Evolutionary conservation across 2,113 vertebrate species (phyloP).

Genomic region (Fukomys damarensis): DNA sequence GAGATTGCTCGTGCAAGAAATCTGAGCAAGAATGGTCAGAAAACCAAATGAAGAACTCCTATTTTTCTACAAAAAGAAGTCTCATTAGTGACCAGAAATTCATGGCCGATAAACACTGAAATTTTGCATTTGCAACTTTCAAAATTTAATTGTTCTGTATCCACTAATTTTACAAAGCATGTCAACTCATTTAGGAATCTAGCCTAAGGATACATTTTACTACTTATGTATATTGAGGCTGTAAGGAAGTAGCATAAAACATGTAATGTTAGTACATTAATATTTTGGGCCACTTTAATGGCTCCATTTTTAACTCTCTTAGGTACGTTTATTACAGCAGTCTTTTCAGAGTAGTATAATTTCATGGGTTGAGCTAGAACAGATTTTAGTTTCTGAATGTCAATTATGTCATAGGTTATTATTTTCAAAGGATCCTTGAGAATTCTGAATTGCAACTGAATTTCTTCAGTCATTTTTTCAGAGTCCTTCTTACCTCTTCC

Average conservation of each 20-base stretch:
- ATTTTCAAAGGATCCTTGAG: slow-evolving; percentile 66
- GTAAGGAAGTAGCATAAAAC: slow-evolving; percentile 69
- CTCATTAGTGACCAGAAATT: background rate
- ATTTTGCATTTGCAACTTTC: slow-evolving; percentile 44
- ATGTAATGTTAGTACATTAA: slow-evolving; percentile 73
- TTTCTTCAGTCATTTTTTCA: slow-evolving; percentile 40
- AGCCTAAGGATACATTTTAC: slow-evolving; percentile 63
- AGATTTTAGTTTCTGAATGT: slow-evolving; percentile 75
- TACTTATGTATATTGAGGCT: slow-evolving; percentile 55
- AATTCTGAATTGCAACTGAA: slow-evolving; percentile 55
- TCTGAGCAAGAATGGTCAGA: background rate
- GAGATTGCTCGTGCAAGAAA: background rate
- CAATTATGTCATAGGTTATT: slow-evolving; percentile 73
- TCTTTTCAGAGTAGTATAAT: slow-evolving; percentile 74
- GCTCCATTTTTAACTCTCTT: slow-evolving; percentile 68
- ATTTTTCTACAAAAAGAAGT: background rate
- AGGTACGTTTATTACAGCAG: slow-evolving; percentile 73
- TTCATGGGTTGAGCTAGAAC: slow-evolving; percentile 77
- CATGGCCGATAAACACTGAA: background rate
- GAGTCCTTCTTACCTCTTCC: background rate
- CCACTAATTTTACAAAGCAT: slow-evolving; percentile 57
- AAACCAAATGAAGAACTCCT: background rate
- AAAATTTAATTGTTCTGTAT: slow-evolving; percentile 60
- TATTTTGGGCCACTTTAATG: slow-evolving; percentile 75
- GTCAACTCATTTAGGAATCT: slow-evolving; percentile 61